phyloP scores from a whole-genome alignment of 1,140 invertebrate genomes.

The Rhyacophila brunnea region DNA sequence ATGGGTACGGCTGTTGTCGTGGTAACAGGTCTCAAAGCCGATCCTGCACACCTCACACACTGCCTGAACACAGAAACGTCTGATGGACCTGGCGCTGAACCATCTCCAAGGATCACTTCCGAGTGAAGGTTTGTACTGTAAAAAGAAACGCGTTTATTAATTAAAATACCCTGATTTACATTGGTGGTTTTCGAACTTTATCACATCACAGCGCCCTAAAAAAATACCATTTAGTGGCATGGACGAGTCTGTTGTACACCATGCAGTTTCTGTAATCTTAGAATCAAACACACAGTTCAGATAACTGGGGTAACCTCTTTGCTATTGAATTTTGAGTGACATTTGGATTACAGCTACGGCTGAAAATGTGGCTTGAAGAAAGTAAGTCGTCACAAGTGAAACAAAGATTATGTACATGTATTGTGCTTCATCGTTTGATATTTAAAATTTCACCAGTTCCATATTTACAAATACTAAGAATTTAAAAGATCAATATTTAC shows the following conservation, averaged over 20 bases:
- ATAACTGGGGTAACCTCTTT: no score
- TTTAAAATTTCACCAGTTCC: no score
- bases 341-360: no score
- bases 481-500: no score
- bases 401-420: no score
- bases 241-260: neutral
- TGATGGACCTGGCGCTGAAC: slow-evolving; percentile 39
- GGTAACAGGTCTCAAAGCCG: slow-evolving; percentile 22
- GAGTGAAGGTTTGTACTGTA: slow-evolving; percentile 54
- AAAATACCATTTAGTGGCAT: neutral
- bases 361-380: no score
- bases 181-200: neutral
- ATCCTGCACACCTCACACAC: slow-evolving; percentile 42
- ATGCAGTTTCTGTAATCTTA: no score
- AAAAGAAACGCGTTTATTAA: neutral
- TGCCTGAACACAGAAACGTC: slow-evolving; percentile 44
- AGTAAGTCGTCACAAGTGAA: no score
- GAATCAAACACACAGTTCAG: no score
- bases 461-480: no score
- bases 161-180: neutral
- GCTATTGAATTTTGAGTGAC: no score
- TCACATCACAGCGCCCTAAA: neutral
- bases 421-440: no score
- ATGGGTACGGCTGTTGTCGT: slow-evolving; percentile 15
- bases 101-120: slow-evolving; percentile 69